These are phyloP conservation scores for Xenopus tropicalis DNA, from an alignment of 2,113 vertebrate genomes.

Conservation along the genomic window DNA sequence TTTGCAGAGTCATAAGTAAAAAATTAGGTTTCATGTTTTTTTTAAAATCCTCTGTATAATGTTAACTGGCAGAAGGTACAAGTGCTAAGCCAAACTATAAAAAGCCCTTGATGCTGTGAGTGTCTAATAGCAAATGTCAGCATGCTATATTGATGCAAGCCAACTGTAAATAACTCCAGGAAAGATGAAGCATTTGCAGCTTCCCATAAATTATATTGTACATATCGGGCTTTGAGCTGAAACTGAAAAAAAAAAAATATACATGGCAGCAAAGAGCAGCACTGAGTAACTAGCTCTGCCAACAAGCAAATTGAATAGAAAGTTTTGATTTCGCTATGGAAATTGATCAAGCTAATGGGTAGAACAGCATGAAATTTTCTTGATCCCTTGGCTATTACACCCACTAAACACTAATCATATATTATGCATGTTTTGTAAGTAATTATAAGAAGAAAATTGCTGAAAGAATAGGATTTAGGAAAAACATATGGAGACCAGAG, in stretches of 20 bases:
- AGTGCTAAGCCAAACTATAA: constrained; percentile 20
- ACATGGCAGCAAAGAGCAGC: no score
- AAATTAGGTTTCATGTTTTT: constrained; percentile 8
- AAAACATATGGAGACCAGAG: no score
- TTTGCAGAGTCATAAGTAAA: constrained; percentile 14
- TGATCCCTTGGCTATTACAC: no score
- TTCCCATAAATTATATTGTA: constrained; percentile 19
- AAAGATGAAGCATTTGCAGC: neutral
- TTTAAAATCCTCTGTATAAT: constrained; percentile 1
- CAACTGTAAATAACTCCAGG: constrained; percentile 19
- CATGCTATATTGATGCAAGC: constrained; percentile 5
- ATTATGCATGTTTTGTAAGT: no score
- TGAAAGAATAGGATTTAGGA: no score
- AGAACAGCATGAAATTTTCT: no score
- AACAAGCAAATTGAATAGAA: no score
- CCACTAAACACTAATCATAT: no score
- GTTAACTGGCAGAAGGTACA: constrained; percentile 13
- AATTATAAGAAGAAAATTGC: no score
- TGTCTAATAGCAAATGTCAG: constrained; percentile 35
- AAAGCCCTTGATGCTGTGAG: constrained; percentile 21
- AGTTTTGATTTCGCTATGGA: no score
- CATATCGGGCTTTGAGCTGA: constrained; percentile 14
- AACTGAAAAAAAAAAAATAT: neutral
- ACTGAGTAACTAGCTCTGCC: no score
- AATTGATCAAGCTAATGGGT: no score